phyloP scores from a whole-genome alignment of 2,888 invertebrate species.

The Morinoia aosen region DNA sequence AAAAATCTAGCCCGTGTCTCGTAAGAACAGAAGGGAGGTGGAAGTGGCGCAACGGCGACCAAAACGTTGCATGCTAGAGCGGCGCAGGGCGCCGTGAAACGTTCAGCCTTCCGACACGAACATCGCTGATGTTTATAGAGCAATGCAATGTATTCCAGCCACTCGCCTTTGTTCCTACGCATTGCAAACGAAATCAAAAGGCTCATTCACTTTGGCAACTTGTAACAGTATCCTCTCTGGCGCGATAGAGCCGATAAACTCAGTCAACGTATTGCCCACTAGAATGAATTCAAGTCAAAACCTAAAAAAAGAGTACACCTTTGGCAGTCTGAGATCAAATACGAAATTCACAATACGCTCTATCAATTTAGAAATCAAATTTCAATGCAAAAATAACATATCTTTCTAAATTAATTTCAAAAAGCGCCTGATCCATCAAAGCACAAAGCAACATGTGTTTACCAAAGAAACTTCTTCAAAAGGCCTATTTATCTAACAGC shows the following conservation, averaged over 20 bases:
- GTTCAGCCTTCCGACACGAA: background rate
- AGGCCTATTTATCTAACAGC: background rate
- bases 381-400: background rate
- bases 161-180: background rate
- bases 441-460: background rate
- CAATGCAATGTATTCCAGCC: background rate
- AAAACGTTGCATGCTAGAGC: too few relatives aligned
- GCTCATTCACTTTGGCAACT: background rate
- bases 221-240: background rate
- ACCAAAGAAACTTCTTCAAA: background rate
- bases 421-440: background rate
- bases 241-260: background rate
- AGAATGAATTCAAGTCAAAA: background rate
- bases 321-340: constrained; percentile 17
- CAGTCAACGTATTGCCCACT: background rate
- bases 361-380: background rate
- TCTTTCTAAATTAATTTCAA: background rate
- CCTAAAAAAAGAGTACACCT: background rate
- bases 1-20: too few relatives aligned
- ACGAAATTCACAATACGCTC: background rate
- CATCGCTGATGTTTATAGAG: too few relatives aligned
- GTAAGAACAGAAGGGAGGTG: too few relatives aligned
- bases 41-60: too few relatives aligned
- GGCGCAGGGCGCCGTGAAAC: background rate
- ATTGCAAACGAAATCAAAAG: background rate